phyloP scores from a whole-genome alignment of 1,140 invertebrate genomes.

The Dendroctonus ponderosae region DNA sequence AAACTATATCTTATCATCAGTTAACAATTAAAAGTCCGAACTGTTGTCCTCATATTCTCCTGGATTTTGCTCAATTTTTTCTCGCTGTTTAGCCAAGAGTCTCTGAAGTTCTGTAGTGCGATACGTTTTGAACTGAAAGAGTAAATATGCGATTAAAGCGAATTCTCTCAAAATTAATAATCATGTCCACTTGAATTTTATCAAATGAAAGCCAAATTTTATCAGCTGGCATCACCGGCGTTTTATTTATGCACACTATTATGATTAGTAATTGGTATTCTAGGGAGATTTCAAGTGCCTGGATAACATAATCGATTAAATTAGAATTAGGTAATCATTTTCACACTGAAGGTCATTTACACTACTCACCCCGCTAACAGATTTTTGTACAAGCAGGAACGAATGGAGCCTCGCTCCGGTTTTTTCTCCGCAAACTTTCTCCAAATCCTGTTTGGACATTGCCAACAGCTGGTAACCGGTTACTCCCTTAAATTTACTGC shows the following conservation, averaged over 20 bases:
- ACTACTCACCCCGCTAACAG: constrained; percentile 69
- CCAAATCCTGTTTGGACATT: constrained; percentile 62
- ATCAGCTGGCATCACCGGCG: too few relatives aligned
- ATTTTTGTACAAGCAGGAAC: constrained; percentile 74
- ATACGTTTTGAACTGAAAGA: constrained; percentile 44
- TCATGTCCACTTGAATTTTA: too few relatives aligned
- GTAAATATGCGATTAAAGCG: neutral
- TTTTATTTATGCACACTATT: too few relatives aligned
- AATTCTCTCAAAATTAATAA: too few relatives aligned
- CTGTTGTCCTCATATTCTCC: neutral
- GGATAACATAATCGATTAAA: neutral
- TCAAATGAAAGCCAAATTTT: too few relatives aligned
- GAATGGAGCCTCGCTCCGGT: constrained; percentile 73
- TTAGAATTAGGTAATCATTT: constrained; percentile 1
- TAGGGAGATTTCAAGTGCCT: too few relatives aligned
- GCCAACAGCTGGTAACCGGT: constrained; percentile 70
- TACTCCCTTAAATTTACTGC: constrained; percentile 63
- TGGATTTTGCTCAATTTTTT: constrained; percentile 38
- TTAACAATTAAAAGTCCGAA: too few relatives aligned
- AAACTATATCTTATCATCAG: too few relatives aligned
- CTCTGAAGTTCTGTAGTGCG: constrained; percentile 41
- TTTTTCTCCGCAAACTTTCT: constrained; percentile 64
- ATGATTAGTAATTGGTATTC: too few relatives aligned
- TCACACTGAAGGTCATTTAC: neutral
- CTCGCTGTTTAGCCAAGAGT: constrained; percentile 40